A percentile compares a stretch with the other conserved stretches of the same genome.
Evolutionary conservation across 2,797 vertebrate genomes (phyloP).

Genomic region (Melanotaenia parkinsoni): DNA sequence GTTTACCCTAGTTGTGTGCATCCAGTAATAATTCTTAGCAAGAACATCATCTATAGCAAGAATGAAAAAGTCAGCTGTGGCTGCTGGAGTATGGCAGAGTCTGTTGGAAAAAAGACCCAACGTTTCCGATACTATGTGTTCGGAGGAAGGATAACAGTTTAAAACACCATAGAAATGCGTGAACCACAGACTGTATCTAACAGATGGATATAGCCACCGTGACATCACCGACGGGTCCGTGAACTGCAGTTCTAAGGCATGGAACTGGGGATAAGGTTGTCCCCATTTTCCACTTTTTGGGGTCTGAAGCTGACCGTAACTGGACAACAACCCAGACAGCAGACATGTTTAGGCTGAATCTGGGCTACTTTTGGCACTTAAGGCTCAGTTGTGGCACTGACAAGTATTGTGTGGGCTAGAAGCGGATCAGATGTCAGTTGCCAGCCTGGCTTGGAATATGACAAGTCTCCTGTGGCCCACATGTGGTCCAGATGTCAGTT

Average conservation of each 20-base stretch:
- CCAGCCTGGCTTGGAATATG: too few relatives aligned
- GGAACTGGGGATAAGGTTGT: background rate
- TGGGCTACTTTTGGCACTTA: too few relatives aligned
- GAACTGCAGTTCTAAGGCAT: background rate
- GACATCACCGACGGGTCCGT: background rate
- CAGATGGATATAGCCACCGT: background rate
- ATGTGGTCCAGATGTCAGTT: too few relatives aligned
- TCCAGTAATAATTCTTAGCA: too few relatives aligned
- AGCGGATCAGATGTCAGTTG: too few relatives aligned
- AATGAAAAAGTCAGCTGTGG: background rate
- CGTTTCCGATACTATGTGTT: too few relatives aligned
- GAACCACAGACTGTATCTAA: background rate
- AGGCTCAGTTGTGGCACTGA: too few relatives aligned
- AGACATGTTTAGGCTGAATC: too few relatives aligned
- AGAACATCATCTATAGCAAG: too few relatives aligned
- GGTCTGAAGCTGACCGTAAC: background rate
- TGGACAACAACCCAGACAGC: background rate
- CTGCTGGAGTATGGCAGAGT: background rate
- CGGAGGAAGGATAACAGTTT: background rate
- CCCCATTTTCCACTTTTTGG: background rate
- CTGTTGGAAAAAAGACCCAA: background rate
- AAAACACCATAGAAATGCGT: background rate
- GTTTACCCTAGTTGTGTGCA: too few relatives aligned
- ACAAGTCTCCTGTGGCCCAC: too few relatives aligned
- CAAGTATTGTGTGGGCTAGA: too few relatives aligned